Conservation (phyloP, 2,113 vertebrate genomes). For the Lasiurus cinereus region DNA sequence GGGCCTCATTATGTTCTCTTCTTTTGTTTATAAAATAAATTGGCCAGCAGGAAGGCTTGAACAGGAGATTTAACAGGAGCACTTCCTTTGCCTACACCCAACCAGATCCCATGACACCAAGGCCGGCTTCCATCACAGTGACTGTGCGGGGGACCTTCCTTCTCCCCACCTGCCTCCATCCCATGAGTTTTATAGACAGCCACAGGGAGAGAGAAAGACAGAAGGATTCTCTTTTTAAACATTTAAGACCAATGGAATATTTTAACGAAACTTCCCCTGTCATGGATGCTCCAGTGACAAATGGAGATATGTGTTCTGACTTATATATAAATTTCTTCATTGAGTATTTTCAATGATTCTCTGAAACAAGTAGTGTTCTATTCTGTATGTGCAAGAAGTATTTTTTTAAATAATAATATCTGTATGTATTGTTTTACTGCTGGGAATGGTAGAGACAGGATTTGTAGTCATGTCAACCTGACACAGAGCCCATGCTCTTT, state of each 20-base stretch:
- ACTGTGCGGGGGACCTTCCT: rapidly evolving
- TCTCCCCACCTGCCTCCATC: rapidly evolving
- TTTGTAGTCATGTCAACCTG: not conserved
- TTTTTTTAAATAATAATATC: not conserved
- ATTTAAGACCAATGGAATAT: not conserved
- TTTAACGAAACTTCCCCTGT: not conserved
- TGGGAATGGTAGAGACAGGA: not conserved
- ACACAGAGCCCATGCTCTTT: too few relatives aligned
- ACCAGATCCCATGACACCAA: not conserved
- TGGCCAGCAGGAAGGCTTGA: not conserved
- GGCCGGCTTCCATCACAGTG: too few relatives aligned
- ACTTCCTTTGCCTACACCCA: not conserved
- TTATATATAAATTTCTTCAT: not conserved
- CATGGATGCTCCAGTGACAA: not conserved
- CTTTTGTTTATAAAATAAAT: not conserved
- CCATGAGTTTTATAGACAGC: not conserved
- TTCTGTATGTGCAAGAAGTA: not conserved
- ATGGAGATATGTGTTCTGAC: not conserved
- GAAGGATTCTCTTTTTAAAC: not conserved
- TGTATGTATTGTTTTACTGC: not conserved
- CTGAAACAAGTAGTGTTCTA: not conserved
- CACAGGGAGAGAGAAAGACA: not conserved
- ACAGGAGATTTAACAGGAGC: not conserved
- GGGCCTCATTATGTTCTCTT: not conserved
- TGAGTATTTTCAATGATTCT: not conserved